Evolutionary conservation across 2,797 vertebrate species (phyloP).

Genomic region (Intellagama lesueurii): DNA sequence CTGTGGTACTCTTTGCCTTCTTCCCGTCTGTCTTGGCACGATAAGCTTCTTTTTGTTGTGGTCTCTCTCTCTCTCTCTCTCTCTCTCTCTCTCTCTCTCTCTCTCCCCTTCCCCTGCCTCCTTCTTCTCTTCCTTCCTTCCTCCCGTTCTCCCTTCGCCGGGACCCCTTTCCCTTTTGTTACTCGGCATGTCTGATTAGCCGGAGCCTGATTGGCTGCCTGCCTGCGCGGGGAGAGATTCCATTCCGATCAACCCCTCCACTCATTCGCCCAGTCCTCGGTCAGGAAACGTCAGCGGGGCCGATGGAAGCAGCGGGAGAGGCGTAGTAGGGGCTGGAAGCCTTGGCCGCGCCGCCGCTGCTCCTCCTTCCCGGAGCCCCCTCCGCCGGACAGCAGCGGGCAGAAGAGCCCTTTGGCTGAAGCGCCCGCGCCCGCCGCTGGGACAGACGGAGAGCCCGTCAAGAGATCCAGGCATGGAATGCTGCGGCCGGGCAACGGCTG

Average conservation of each 20-base stretch:
- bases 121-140: not conserved
- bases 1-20: not conserved
- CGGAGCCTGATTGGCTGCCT: slow-evolving; percentile 84
- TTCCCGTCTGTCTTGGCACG: not conserved
- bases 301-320: slow-evolving; percentile 72
- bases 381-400: slow-evolving; percentile 79
- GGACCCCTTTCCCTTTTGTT: slow-evolving; percentile 76
- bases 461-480: slow-evolving; percentile 84
- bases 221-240: slow-evolving; percentile 72
- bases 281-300: slow-evolving; percentile 75
- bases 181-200: slow-evolving; percentile 83
- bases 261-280: slow-evolving; percentile 69
- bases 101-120: slow-evolving; percentile 23
- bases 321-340: slow-evolving; percentile 61
- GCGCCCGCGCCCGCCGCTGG: not conserved
- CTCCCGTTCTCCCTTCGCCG: slow-evolving; percentile 57
- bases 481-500: slow-evolving; percentile 75
- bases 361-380: slow-evolving; percentile 23
- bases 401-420: slow-evolving; percentile 37
- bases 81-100: slow-evolving; percentile 54
- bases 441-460: no score
- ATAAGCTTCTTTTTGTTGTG: not conserved
- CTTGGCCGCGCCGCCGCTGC: slow-evolving; percentile 29
- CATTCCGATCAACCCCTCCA: slow-evolving; percentile 70
- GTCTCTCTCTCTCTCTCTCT: not conserved